Base-by-base conservation (phyloP, 2,113 vertebrate genomes). In the Phrynosoma blainvillii region DNA sequence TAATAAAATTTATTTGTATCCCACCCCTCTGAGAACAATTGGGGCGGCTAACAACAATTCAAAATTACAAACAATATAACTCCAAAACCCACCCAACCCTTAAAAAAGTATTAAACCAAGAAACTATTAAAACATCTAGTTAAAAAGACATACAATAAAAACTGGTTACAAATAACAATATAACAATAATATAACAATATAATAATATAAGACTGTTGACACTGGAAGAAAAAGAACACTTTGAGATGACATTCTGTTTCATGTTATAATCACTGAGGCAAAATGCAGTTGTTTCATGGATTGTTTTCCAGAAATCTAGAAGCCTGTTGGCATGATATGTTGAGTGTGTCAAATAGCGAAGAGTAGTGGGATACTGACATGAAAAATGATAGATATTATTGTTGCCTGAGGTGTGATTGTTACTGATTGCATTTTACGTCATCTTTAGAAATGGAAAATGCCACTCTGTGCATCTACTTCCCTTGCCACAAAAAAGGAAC, bases 401-500 rank as follows among this genome's bases (percentile, higher is more conserved):
- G 86, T 85, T 92, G 80, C 89, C 66, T 79, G 82, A 89, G 54
- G 59, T 86, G 18, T 93, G 84, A 79, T 91, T 89, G 94, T 90
- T 82, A 89, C 87, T 93, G 92, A 95, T 94, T 96, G 90, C 79
- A 90, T 96, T 96, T 94, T 75, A 94, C 90, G 74, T 93, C 95
- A 91, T 95, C 93, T 94, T 89, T 94, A 94, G 93, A 95, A 91
- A 91, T 11, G 93, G 91, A 93, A 95, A 96, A 96, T 95, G 94
- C 91, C 93, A 89, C 90, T 92, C 85, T 93, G 84, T 79, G 90
- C 93, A 76, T 84, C 75, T 91, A 92, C 93, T 88, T 87, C 90
- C 87, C 84, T 92, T 90, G 90, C 86, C 84, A 91, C 95, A 86
- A 93, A 94, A 96, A 96, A 89, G 95, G 90, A 95, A 94, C 86